A percentile compares a stretch with the other conserved stretches of the same genome.
These are phyloP conservation scores for Pavo muticus DNA, from an alignment of 2,113 vertebrate species.

Conservation along the genomic window DNA sequence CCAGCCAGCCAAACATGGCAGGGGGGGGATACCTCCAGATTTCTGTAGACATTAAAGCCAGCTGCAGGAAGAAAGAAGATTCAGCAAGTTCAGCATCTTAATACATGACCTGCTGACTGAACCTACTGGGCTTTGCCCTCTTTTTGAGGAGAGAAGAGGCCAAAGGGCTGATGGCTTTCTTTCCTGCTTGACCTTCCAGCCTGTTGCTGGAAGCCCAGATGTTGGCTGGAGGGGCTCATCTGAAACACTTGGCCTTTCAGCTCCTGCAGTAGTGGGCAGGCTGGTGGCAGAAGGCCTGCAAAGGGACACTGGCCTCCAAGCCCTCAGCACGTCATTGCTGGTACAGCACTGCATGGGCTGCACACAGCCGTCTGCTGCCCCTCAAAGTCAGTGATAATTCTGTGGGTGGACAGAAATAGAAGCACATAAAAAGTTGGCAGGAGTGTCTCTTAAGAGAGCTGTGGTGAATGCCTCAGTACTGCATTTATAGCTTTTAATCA, in stretches of 20 bases:
- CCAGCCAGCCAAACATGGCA: accelerated
- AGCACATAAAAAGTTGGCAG: background rate
- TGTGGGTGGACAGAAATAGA: background rate
- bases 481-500: background rate
- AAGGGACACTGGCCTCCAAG: accelerated
- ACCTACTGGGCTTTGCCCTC: background rate
- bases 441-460: background rate
- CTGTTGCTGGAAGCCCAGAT: background rate
- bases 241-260: background rate
- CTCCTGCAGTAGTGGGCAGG: background rate
- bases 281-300: background rate
- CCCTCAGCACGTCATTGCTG: accelerated
- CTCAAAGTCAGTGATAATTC: background rate
- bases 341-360: background rate
- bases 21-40: background rate
- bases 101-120: background rate
- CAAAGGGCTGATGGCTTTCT: background rate
- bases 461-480: background rate
- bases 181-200: background rate
- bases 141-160: background rate
- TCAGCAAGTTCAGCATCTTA: background rate
- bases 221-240: background rate
- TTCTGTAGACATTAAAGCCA: background rate
- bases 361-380: no score
- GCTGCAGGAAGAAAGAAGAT: background rate